Percentiles rank a stretch among this genome's conserved stretches.
Conservation (phyloP, 2,113 vertebrate genomes). For the Chaetura pelagica region DNA sequence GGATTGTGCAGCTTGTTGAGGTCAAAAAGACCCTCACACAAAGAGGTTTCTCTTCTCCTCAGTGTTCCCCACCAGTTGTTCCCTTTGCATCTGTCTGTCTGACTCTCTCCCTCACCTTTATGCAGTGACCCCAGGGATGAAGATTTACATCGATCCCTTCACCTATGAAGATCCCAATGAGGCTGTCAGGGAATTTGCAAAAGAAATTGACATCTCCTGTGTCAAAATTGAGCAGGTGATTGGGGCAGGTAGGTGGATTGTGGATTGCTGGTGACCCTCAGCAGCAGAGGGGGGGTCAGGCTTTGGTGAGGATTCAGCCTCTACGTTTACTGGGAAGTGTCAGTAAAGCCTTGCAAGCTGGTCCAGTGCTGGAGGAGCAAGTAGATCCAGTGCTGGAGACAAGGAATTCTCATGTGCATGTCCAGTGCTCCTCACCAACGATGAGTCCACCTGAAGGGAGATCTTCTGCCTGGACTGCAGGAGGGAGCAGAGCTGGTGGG, state of each 20-base stretch:
- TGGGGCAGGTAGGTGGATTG: constrained; percentile 87
- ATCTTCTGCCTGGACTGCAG: background rate
- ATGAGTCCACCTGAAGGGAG: background rate
- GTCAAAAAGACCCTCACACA: background rate
- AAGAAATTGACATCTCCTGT: constrained; percentile 95
- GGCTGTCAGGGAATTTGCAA: constrained; percentile 94
- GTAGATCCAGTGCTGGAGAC: background rate
- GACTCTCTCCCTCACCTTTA: constrained; percentile 37
- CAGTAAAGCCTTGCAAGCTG: background rate
- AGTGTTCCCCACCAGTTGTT: background rate
- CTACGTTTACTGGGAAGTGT: background rate
- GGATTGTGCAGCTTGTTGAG: background rate
- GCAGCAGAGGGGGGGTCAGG: background rate
- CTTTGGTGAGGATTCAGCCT: background rate
- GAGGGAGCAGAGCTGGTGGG: background rate
- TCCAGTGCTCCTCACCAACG: background rate
- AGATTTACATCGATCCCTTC: constrained; percentile 98
- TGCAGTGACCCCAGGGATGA: constrained; percentile 95
- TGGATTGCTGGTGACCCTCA: background rate
- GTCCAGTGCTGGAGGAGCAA: background rate
- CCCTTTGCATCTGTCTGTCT: constrained; percentile 4
- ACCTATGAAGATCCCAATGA: constrained; percentile 98
- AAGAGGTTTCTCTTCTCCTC: background rate
- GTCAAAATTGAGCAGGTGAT: constrained; percentile 99
- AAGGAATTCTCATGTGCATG: background rate